Conservation (phyloP, 2,888 invertebrate species). For the Pammene aurita region DNA sequence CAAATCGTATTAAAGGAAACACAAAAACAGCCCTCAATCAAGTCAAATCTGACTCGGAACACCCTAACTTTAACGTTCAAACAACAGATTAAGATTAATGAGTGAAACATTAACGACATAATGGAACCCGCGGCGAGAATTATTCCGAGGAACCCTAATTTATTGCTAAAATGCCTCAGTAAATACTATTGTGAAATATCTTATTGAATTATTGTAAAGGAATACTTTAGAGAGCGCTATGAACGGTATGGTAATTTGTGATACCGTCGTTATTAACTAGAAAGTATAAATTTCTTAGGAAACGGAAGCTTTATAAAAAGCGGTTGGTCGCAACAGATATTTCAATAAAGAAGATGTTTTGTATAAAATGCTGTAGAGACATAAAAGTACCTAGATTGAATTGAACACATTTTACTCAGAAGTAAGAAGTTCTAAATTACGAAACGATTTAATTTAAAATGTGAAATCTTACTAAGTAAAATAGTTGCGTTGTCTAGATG, state of each 20-base stretch:
- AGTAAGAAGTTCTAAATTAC: too few species aligned
- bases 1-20: conserved; percentile 3
- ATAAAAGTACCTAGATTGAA: background rate
- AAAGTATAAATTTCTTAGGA: conserved; percentile 3
- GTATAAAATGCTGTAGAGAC: background rate
- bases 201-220: conserved; percentile 43
- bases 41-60: conserved; percentile 17
- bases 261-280: conserved; percentile 10
- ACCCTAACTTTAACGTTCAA: conserved; percentile 32
- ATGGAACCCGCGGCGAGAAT: conserved; percentile 56
- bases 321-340: background rate
- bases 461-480: too few species aligned
- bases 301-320: background rate
- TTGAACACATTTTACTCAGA: too few species aligned
- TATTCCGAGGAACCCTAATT: conserved; percentile 56
- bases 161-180: conserved; percentile 57
- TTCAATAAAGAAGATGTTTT: background rate
- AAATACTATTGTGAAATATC: conserved; percentile 53
- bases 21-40: conserved; percentile 14
- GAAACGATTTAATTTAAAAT: too few species aligned
- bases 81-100: conserved; percentile 50
- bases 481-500: too few species aligned
- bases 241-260: conserved; percentile 17
- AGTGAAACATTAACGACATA: conserved; percentile 53
- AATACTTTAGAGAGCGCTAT: conserved; percentile 12